phyloP scores from a whole-genome alignment of 2,888 invertebrate genomes.

The Drosophila borborema region DNA sequence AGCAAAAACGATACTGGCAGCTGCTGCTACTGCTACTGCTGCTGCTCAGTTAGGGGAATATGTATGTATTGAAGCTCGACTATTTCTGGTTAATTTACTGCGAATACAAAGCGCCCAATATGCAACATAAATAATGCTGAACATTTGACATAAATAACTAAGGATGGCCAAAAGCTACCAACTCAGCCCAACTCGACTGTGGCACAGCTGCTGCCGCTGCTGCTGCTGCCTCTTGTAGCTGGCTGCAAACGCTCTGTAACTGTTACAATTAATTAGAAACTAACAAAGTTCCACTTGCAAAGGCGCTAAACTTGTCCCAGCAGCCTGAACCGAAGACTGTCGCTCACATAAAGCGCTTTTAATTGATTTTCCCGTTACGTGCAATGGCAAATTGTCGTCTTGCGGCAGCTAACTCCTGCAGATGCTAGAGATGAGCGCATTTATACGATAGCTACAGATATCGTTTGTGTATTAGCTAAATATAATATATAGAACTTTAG shows the following conservation, averaged over 20 bases:
- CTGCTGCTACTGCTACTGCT: constrained; percentile 42
- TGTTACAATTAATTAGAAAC: constrained; percentile 81
- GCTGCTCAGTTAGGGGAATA: constrained; percentile 1
- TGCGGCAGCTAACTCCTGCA: constrained; percentile 32
- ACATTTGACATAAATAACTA: constrained; percentile 74
- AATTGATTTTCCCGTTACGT: constrained; percentile 80
- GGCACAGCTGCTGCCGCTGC: constrained; percentile 50
- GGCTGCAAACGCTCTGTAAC: constrained; percentile 53
- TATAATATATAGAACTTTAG: neutral
- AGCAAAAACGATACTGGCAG: constrained; percentile 48
- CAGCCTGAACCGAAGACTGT: constrained; percentile 64
- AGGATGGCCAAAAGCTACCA: constrained; percentile 60
- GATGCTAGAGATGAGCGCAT: neutral
- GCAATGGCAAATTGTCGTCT: constrained; percentile 63
- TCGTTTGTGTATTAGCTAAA: neutral
- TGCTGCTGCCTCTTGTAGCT: neutral
- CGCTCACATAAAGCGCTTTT: constrained; percentile 80
- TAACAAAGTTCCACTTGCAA: constrained; percentile 79
- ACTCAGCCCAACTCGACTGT: constrained; percentile 1
- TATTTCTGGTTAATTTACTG: constrained; percentile 67
- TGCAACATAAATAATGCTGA: constrained; percentile 77
- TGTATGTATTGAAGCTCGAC: constrained; percentile 17
- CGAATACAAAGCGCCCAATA: constrained; percentile 64
- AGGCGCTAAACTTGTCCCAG: constrained; percentile 71
- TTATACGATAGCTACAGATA: neutral